Percentiles rank a stretch among this genome's conserved stretches.
phyloP scores from a whole-genome alignment of 2,797 vertebrate species.

The Characodon lateralis region DNA sequence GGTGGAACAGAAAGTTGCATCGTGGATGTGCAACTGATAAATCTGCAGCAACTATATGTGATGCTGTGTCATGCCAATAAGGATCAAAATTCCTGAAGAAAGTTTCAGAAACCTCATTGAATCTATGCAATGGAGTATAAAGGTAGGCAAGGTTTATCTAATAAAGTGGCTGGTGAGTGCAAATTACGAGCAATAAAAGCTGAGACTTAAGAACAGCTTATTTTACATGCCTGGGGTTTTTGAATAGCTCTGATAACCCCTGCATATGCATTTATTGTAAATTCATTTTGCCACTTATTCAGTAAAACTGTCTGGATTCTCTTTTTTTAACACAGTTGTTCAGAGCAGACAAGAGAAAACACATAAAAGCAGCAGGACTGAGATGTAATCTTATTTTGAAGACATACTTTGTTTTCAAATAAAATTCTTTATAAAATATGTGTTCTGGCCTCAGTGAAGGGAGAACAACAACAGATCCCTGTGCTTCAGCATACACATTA shows the following conservation, averaged over 20 bases:
- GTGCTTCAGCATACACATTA: slow-evolving; percentile 1
- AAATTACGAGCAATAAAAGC: neutral
- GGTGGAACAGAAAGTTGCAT: neutral
- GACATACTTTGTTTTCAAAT: slow-evolving; percentile 8
- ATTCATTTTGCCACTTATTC: neutral
- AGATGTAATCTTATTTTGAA: neutral
- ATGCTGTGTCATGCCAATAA: neutral
- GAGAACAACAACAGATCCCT: neutral
- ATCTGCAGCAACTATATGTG: neutral
- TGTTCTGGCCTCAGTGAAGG: slow-evolving; percentile 1
- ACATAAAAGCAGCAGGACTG: neutral
- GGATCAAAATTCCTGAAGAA: neutral
- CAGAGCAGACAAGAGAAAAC: neutral
- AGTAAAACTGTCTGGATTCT: neutral
- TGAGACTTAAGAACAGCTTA: neutral
- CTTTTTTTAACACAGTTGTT: neutral
- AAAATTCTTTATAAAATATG: slow-evolving; percentile 1
- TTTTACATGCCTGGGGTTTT: neutral
- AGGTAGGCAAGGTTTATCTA: neutral
- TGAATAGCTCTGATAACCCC: neutral
- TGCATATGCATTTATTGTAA: neutral
- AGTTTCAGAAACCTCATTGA: neutral
- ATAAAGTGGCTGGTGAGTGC: neutral
- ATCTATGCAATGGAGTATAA: neutral
- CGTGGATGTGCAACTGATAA: neutral